Evolutionary conservation across 2,113 vertebrate species (phyloP), one percentile per base, ranked within the genome.

Genomic region (Mandrillus leucophaeus): DNA sequence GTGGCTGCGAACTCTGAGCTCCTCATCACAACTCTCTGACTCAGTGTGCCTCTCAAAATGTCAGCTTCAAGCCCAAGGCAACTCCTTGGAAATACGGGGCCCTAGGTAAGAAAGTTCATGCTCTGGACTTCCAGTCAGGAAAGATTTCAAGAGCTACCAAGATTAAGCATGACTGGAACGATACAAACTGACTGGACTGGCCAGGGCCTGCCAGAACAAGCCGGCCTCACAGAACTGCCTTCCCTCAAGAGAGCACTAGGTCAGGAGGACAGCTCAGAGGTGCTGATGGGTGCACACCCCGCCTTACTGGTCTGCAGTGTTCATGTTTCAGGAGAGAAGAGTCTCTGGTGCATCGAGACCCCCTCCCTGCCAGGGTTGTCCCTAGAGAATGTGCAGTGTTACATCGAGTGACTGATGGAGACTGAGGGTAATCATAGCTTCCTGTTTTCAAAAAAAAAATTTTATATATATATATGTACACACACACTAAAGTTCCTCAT

Each of bases 201-300:
- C 30, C 48, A 75, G 52, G 27, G 14, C 22, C 27, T 61, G 14
- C 20, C 79, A 35, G 23, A 9, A 43, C 20, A 38, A 38, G 23
- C 52, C 38, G 11, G 9, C 13, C 3, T 61, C 73, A 10, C 1
- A 35, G 7, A 59, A 12, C 1, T 1, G 20, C 20, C 35, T n/a
- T 30, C 48, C 38, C 4, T 17, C 4, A n/a, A 61, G 50, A 59
- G 3, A 57, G 57, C 6, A 0, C 35, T 27, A 55, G 35, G 48
- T 6, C 25, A 30, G 35, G 7, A 66, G 18, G 70, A 35, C 35
- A 2, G 3, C 27, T 6, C 4, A 23, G 22, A 85, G 38, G 8
- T 8, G 2, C 45, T 13, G 8, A 7, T 13, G 2, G 2, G 1
- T 2, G 8, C 64, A 13, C 6, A 2, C 27, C 27, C 12, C 2